Evolutionary conservation across 92 coral and sea anemone species (phyloP).

Genomic region (Palythoa grandiflora): DNA sequence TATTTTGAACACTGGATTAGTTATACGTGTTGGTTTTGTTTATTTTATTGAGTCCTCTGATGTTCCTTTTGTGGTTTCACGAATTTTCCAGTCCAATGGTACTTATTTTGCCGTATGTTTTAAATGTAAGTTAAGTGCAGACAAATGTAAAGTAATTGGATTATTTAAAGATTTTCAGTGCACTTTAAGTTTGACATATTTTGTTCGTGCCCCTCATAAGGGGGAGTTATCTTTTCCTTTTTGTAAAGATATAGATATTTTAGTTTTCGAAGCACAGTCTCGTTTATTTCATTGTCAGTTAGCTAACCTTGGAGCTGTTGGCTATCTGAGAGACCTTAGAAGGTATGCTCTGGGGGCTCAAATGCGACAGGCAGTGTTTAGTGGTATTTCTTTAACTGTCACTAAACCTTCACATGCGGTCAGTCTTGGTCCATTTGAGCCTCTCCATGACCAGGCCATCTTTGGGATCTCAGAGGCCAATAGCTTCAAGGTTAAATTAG

Average conservation of each 20-base stretch:
- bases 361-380: conserved; percentile 39
- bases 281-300: conserved; percentile 29
- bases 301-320: conserved; percentile 43
- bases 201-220: conserved; percentile 29
- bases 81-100: not conserved
- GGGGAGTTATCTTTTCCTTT: conserved; percentile 28
- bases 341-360: conserved; percentile 42
- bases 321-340: conserved; percentile 37
- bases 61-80: conserved; percentile 22
- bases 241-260: not conserved
- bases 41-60: conserved; percentile 6
- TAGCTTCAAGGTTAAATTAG: conserved; percentile 19
- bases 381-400: conserved; percentile 35
- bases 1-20: conserved; percentile 11
- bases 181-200: not conserved
- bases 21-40: conserved; percentile 17
- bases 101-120: not conserved
- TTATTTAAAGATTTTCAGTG: conserved; percentile 12
- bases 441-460: conserved; percentile 18
- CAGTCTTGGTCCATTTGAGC: conserved; percentile 30
- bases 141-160: conserved; percentile 13
- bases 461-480: conserved; percentile 14
- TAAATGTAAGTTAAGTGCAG: not conserved
- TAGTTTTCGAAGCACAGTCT: conserved; percentile 10
- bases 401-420: conserved; percentile 14